Evolutionary conservation across 2,113 vertebrate genomes (phyloP).

Genomic region (Tinamus guttatus): DNA sequence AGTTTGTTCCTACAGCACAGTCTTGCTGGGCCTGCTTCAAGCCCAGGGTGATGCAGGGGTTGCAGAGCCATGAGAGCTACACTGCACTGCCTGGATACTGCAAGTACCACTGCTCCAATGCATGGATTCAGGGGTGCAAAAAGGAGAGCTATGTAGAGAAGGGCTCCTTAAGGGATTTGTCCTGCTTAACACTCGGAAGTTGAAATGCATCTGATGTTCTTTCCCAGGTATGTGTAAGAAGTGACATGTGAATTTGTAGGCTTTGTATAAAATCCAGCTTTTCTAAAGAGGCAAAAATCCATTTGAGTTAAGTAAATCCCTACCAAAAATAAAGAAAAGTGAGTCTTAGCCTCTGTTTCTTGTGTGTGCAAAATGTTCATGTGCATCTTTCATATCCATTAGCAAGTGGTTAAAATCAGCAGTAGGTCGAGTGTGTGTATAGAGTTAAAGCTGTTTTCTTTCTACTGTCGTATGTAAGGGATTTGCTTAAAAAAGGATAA

Average conservation of each 20-base stretch:
- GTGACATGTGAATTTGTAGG: not conserved
- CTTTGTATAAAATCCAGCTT: not conserved
- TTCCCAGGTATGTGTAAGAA: not conserved
- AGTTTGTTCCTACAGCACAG: rapidly evolving
- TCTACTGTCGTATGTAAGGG: not conserved
- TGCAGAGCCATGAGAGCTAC: not conserved
- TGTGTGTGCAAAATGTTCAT: not conserved
- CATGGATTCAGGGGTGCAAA: not conserved
- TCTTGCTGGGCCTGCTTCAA: not conserved
- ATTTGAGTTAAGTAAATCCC: not conserved
- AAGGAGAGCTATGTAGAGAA: not conserved
- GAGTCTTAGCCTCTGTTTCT: not conserved
- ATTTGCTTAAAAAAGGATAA: not conserved
- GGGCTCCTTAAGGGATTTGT: not conserved
- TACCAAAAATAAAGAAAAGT: not conserved
- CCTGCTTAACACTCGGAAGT: not conserved
- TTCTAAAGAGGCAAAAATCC: not conserved
- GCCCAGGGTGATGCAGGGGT: not conserved
- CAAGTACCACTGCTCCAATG: not conserved
- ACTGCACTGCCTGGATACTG: not conserved
- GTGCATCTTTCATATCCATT: not conserved
- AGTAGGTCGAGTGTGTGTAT: not conserved
- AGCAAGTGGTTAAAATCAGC: not conserved
- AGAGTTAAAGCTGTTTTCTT: not conserved
- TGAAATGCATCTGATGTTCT: not conserved